Evolutionary conservation across 2,888 invertebrate genomes (phyloP).

Genomic region (Coenonympha arcania): DNA sequence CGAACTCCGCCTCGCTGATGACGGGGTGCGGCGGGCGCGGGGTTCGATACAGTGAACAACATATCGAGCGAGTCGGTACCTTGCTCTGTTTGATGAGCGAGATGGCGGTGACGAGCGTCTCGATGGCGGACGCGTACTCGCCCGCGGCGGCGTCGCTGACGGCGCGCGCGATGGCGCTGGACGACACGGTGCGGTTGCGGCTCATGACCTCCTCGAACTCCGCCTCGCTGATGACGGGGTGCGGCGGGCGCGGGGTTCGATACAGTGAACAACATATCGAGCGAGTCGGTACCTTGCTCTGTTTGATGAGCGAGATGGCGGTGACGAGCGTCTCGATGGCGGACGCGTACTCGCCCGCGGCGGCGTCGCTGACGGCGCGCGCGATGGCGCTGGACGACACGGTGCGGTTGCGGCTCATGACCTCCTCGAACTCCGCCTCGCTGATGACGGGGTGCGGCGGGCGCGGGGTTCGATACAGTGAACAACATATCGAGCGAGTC

Average conservation of each 20-base stretch:
- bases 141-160: too few species aligned
- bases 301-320: conserved; percentile 98
- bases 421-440: conserved; percentile 98
- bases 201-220: conserved; percentile 99
- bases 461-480: too few species aligned
- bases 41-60: too few species aligned
- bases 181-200: conserved; percentile 96
- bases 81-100: too few species aligned
- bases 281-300: conserved; percentile 94
- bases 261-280: too few species aligned
- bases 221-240: conserved; percentile 81
- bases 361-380: conserved; percentile 97
- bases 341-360: conserved; percentile 97
- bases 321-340: conserved; percentile 99
- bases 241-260: conserved; percentile 44
- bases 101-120: too few species aligned
- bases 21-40: conserved; percentile 46
- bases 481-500: too few species aligned
- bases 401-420: conserved; percentile 96
- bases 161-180: too few species aligned
- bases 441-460: conserved; percentile 70
- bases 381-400: conserved; percentile 98
- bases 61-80: too few species aligned
- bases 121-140: too few species aligned
- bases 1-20: conserved; percentile 95